A percentile compares a stretch with the other conserved stretches of the same genome.
phyloP scores from a whole-genome alignment of 2,888 invertebrate species.

The Oxyteleia sp. region DNA sequence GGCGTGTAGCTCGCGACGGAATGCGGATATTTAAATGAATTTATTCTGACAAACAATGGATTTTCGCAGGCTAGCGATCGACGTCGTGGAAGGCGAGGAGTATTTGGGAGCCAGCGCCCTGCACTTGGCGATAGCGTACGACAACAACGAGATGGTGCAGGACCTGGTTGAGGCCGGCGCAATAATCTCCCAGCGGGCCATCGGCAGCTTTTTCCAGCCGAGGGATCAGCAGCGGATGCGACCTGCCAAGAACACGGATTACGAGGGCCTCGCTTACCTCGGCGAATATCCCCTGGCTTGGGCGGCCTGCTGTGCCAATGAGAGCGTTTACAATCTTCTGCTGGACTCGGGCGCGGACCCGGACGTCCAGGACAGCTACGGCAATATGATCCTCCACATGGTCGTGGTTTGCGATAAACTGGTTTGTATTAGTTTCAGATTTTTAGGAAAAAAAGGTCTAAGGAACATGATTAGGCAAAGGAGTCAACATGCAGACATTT shows the following conservation, averaged over 20 bases:
- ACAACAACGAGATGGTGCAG: conserved; percentile 97
- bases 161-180: conserved; percentile 97
- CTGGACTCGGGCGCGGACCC: conserved; percentile 97
- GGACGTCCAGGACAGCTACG: conserved; percentile 98
- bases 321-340: conserved; percentile 98
- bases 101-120: conserved; percentile 98
- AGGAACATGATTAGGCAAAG: too few species aligned
- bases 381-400: conserved; percentile 99
- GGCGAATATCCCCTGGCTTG: conserved; percentile 99
- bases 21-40: conserved; percentile 9
- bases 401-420: conserved; percentile 99
- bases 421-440: too few species aligned
- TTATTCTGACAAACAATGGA: conserved; percentile 89
- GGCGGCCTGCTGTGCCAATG: conserved; percentile 99
- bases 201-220: conserved; percentile 98
- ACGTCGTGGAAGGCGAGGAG: conserved; percentile 99
- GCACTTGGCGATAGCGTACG: conserved; percentile 98
- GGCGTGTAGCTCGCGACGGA: background rate
- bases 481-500: too few species aligned
- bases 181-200: conserved; percentile 96
- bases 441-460: too few species aligned
- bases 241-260: conserved; percentile 95
- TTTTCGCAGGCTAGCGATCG: conserved; percentile 93
- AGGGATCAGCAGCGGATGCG: conserved; percentile 95
- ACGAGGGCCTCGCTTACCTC: conserved; percentile 98